Evolutionary conservation across 30 jellyfish, hydroid and myxozoan genomes (phyloP).

Genomic region (Morbakka virulenta): DNA sequence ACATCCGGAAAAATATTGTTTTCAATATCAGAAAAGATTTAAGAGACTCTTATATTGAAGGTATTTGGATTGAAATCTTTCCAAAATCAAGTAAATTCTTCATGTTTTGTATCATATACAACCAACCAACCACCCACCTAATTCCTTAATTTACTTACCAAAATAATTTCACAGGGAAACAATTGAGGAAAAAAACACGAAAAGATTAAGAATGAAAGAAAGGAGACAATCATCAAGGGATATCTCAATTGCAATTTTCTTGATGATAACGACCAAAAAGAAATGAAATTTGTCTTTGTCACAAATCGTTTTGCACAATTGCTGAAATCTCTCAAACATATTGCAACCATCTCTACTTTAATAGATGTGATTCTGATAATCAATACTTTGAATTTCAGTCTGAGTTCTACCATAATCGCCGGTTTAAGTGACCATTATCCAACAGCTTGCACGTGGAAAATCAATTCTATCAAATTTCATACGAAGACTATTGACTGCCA

Average conservation of each 20-base stretch:
- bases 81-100: not conserved
- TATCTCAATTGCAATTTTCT: not conserved
- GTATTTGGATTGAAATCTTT: not conserved
- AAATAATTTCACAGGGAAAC: too few relatives aligned
- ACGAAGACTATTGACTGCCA: constrained; percentile 47
- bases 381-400: too few relatives aligned
- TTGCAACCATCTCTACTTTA: not conserved
- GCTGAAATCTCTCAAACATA: not conserved
- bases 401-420: too few relatives aligned
- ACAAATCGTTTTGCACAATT: not conserved
- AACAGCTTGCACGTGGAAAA: constrained; percentile 53
- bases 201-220: too few relatives aligned
- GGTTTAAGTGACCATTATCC: constrained; percentile 60
- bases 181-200: too few relatives aligned
- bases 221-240: too few relatives aligned
- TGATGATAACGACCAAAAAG: not conserved
- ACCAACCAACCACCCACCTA: too few relatives aligned
- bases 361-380: not conserved
- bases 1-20: not conserved
- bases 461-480: constrained; percentile 34
- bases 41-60: not conserved
- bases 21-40: not conserved
- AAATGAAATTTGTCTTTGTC: not conserved
- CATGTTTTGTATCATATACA: too few relatives aligned
- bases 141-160: too few relatives aligned